Conservation (phyloP, 23 tunicate species). For the Halocynthia aurantium region DNA sequence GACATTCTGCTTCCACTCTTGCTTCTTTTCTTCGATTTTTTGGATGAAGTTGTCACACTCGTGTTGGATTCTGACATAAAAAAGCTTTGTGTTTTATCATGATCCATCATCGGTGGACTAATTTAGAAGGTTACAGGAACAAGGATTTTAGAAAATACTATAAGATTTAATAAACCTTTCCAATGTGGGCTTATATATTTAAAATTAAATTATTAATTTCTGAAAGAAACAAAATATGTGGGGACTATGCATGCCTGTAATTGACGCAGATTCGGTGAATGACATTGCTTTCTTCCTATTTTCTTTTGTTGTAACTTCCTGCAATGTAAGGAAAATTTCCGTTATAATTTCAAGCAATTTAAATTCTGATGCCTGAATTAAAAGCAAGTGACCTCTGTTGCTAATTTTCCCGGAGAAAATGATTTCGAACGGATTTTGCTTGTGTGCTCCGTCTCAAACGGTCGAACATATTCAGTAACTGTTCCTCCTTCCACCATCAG, state of each 20-base stretch:
- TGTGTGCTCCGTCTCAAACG: constrained; percentile 87
- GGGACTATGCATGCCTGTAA: no score
- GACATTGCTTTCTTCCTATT: neutral
- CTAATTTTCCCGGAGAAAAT: constrained; percentile 5
- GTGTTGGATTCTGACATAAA: neutral
- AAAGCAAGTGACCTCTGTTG: constrained; percentile 46
- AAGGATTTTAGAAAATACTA: no score
- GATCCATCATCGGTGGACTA: no score
- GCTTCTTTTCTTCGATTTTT: constrained; percentile 7
- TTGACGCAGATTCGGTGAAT: no score
- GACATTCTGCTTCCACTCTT: neutral
- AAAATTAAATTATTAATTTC: no score
- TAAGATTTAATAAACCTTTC: no score
- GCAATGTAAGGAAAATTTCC: constrained; percentile 4
- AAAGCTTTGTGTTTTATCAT: no score
- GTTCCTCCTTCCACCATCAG: constrained; percentile 90
- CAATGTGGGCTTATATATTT: no score
- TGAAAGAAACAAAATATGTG: no score
- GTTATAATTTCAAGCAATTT: no score
- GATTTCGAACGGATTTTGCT: constrained; percentile 27
- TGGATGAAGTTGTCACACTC: no score
- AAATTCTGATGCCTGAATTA: neutral
- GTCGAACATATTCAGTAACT: constrained; percentile 82
- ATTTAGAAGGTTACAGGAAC: no score
- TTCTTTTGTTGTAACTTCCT: constrained; percentile 8